A percentile compares a stretch with the other conserved stretches of the same genome.
Evolutionary conservation across 2,888 invertebrate species (phyloP).

Genomic region (Thymelicus lineola): DNA sequence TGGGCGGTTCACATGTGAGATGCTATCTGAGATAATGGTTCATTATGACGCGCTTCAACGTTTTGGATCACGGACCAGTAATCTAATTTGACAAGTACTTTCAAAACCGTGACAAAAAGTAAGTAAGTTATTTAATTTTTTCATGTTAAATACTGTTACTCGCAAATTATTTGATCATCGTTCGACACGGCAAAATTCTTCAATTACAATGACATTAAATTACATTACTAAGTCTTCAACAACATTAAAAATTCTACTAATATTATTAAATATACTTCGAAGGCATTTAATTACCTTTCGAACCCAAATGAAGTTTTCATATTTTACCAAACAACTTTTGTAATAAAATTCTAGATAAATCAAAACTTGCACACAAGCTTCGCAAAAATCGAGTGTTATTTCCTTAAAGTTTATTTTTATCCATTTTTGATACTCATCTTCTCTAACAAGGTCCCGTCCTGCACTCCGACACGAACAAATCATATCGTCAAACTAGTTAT

Average conservation of each 20-base stretch:
- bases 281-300: too few relatives aligned
- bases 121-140: too few relatives aligned
- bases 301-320: too few relatives aligned
- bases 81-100: conserved; percentile 28
- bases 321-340: too few relatives aligned
- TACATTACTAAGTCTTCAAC: too few relatives aligned
- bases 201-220: too few relatives aligned
- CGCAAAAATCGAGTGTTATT: too few relatives aligned
- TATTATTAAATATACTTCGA: too few relatives aligned
- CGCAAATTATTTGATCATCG: neutral
- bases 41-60: conserved; percentile 62
- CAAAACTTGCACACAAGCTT: too few relatives aligned
- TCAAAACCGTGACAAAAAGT: conserved; percentile 15
- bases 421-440: conserved; percentile 11
- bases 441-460: conserved; percentile 49
- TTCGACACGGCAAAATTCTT: too few relatives aligned
- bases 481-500: conserved; percentile 66
- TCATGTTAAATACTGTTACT: neutral
- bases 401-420: conserved; percentile 9
- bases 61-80: conserved; percentile 47
- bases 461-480: conserved; percentile 54
- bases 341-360: too few relatives aligned
- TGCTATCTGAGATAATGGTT: conserved; percentile 62
- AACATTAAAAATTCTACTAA: too few relatives aligned
- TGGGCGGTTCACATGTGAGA: conserved; percentile 60